Conservation (phyloP, 2,797 vertebrate species). For the Odontamblyopus lacepedii region DNA sequence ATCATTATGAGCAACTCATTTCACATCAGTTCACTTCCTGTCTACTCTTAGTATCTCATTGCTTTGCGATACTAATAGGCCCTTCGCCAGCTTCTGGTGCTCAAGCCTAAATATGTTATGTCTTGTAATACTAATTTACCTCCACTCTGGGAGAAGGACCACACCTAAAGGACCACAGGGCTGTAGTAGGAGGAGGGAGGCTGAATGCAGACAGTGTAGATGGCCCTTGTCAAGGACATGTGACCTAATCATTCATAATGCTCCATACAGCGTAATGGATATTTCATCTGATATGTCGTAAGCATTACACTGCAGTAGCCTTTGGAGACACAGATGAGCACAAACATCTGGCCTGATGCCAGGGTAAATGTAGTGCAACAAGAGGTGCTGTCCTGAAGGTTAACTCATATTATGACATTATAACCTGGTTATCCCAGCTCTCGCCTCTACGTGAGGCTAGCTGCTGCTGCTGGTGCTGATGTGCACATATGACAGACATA, state of each 20-base stretch:
- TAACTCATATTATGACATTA: conserved; percentile 35
- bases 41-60: no score
- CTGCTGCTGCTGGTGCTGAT: conserved; percentile 12
- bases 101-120: no score
- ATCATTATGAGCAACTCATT: no score
- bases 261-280: conserved; percentile 38
- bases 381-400: conserved; percentile 43
- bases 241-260: conserved; percentile 37
- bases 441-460: conserved; percentile 34
- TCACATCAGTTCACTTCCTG: no score
- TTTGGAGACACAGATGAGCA: conserved; percentile 13
- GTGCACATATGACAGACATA: conserved; percentile 22
- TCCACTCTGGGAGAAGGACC: neutral
- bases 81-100: no score
- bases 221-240: conserved; percentile 42
- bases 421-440: conserved; percentile 39
- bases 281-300: conserved; percentile 43
- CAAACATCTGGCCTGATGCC: conserved; percentile 30
- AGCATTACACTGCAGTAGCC: conserved; percentile 28
- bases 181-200: neutral
- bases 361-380: conserved; percentile 39
- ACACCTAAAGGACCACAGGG: neutral
- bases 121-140: no score
- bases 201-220: conserved; percentile 5
- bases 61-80: no score